Base-by-base conservation (phyloP, 2,113 vertebrate genomes). In the Mustela nigripes region DNA sequence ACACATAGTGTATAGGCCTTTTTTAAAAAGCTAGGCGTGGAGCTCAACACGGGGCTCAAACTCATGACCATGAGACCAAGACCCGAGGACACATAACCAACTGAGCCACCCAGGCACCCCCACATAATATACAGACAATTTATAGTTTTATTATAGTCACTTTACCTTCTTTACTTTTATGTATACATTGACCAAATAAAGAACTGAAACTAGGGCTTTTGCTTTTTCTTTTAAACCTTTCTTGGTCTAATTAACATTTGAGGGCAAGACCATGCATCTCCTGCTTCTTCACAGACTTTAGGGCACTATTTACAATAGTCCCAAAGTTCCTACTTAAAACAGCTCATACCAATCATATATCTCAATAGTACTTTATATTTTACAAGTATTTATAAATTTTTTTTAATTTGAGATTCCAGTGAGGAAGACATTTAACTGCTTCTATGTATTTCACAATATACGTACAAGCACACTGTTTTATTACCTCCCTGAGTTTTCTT, bases 161-260 rank as follows among this genome's bases (percentile, higher is more conserved):
- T 73, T 84, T 62, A 63, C 31, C 33, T 83, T 60, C 79, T 69
- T 86, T 86, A 85, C 60, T 82, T 71, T 92, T 62, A 84, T 81
- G 82, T 71, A 82, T 45, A 5, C 26, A 92, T 4, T 73, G 65
- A n/a, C 14, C 50, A 73, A 92, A 83, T 82, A 92, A 92, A 71
- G 50, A 92, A 58, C 50, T 26, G 36, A 73, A 56, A 82, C 65
- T 71, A 45, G 3, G 22, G n/a, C 33, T 19, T 24, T 74, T 63
- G n/a, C 12, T 76, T 45, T 65, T 48, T 39, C 36, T 78, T n/a
- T 39, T 56, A 1, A 26, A 63, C 2, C 26, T 81, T 18, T 56
- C 5, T 69, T 73, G 18, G 36, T 83, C 19, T 60, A 73, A 21
- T 65, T 65, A 91, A 91, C n/a, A 65, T 33, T 19, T 65, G 5